These are phyloP conservation scores for Dendrocincla tyrannina DNA, from an alignment of 2,797 vertebrate genomes.

Conservation along the genomic window DNA sequence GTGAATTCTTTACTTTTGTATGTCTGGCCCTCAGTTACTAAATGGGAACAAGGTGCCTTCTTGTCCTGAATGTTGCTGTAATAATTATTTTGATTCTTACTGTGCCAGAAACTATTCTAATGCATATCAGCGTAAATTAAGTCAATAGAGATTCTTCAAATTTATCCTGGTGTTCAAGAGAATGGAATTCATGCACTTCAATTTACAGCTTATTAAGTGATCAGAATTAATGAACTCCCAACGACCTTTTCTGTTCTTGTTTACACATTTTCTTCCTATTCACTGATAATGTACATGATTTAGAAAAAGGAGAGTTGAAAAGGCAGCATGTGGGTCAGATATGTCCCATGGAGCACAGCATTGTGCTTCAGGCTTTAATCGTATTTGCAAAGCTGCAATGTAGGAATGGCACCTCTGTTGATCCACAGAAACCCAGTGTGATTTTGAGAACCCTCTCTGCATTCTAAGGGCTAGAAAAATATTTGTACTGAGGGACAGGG, in stretches of 20 bases:
- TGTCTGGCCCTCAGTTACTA: background rate
- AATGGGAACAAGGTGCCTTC: background rate
- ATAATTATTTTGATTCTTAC: conserved; percentile 54
- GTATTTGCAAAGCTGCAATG: background rate
- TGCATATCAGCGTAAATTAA: conserved; percentile 58
- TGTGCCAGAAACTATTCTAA: conserved; percentile 58
- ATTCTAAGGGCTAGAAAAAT: background rate
- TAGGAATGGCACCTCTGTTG: background rate
- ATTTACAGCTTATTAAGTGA: conserved; percentile 67
- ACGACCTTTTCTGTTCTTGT: conserved; percentile 52
- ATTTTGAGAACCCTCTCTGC: background rate
- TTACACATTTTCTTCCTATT: conserved; percentile 47
- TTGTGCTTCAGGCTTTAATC: conserved; percentile 10
- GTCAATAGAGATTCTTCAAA: conserved; percentile 57
- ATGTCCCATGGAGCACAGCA: conserved; percentile 40
- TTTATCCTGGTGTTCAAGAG: conserved; percentile 63
- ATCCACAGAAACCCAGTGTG: background rate
- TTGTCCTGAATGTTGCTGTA: conserved; percentile 22
- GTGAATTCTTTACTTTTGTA: background rate
- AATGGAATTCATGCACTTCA: conserved; percentile 64
- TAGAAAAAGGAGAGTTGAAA: conserved; percentile 37
- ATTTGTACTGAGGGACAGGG: background rate
- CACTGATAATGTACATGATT: conserved; percentile 32
- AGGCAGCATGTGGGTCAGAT: conserved; percentile 43
- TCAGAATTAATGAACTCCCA: conserved; percentile 63